A percentile compares a stretch with the other conserved stretches of the same genome.
phyloP scores from a whole-genome alignment of 2,888 invertebrate genomes.

The Rhyacophila evoluta region DNA sequence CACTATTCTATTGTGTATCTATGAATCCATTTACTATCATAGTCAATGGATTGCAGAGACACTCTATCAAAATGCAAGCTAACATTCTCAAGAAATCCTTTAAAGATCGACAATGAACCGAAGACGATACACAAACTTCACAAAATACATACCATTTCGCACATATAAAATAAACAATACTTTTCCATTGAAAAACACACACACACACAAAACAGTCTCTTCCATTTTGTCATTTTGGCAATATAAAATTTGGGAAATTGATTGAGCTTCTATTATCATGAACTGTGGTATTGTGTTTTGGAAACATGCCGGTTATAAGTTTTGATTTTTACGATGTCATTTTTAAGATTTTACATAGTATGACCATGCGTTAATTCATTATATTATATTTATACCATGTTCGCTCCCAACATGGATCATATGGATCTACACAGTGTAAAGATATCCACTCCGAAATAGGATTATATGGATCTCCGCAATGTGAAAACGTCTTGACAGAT shows the following conservation, averaged over 20 bases:
- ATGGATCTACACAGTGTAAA: too few species aligned
- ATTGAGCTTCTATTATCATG: conserved; percentile 41
- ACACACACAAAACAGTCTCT: conserved; percentile 17
- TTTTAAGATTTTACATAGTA: not conserved
- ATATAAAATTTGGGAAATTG: conserved; percentile 38
- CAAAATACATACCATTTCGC: not conserved
- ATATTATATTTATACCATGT: too few species aligned
- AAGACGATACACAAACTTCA: not conserved
- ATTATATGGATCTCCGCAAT: too few species aligned
- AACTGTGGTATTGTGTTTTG: conserved; percentile 39
- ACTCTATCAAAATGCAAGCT: conserved; percentile 10
- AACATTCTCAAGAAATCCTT: conserved; percentile 27
- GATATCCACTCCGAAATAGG: too few species aligned
- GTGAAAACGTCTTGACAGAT: too few species aligned
- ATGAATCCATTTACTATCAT: not conserved
- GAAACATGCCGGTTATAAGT: conserved; percentile 16
- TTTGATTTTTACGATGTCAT: conserved; percentile 23
- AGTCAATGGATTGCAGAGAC: not conserved
- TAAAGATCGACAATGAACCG: not conserved
- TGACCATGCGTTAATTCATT: not conserved
- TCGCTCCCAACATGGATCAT: too few species aligned
- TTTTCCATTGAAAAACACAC: not conserved
- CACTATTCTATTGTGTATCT: not conserved
- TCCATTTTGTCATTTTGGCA: conserved; percentile 23
- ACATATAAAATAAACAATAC: not conserved